A percentile compares a stretch with the other conserved stretches of the same genome.
These are phyloP conservation scores for Silvanus unidentatus DNA, from an alignment of 2,888 invertebrate species.

Conservation along the genomic window DNA sequence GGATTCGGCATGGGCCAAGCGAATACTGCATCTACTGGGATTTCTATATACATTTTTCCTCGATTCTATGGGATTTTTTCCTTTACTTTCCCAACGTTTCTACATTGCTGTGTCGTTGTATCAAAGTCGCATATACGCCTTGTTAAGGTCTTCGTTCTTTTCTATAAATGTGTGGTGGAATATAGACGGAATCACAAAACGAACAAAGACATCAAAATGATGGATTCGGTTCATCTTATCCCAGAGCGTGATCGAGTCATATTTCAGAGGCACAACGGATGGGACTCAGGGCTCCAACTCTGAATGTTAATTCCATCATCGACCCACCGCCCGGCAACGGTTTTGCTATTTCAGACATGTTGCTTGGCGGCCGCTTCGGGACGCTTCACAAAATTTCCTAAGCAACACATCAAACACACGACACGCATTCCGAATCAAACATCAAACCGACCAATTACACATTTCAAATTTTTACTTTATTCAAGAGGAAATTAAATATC, in stretches of 20 bases:
- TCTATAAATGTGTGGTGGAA: constrained; percentile 32
- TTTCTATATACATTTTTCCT: constrained; percentile 40
- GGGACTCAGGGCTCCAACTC: constrained; percentile 42
- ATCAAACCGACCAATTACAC: no score
- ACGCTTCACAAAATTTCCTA: constrained; percentile 30
- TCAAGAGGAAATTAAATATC: no score
- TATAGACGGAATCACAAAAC: constrained; percentile 38
- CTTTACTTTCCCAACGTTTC: no score
- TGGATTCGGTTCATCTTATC: constrained; percentile 50
- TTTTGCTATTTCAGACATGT: constrained; percentile 38
- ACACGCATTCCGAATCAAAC: constrained; percentile 18
- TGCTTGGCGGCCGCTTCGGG: constrained; percentile 24
- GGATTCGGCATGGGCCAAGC: constrained; percentile 39
- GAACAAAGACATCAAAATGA: constrained; percentile 52
- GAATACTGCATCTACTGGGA: constrained; percentile 39
- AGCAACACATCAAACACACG: constrained; percentile 31
- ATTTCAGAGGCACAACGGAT: constrained; percentile 44
- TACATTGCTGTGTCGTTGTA: no score
- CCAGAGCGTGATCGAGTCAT: constrained; percentile 50
- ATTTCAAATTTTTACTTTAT: no score
- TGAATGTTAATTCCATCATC: constrained; percentile 47
- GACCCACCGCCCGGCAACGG: constrained; percentile 32
- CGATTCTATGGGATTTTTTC: constrained; percentile 40
- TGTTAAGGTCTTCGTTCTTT: no score
- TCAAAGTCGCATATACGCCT: no score